Evolutionary conservation across 2,113 vertebrate genomes (phyloP), one percentile per base, ranked within the genome.

Genomic region (Gallinago media): DNA sequence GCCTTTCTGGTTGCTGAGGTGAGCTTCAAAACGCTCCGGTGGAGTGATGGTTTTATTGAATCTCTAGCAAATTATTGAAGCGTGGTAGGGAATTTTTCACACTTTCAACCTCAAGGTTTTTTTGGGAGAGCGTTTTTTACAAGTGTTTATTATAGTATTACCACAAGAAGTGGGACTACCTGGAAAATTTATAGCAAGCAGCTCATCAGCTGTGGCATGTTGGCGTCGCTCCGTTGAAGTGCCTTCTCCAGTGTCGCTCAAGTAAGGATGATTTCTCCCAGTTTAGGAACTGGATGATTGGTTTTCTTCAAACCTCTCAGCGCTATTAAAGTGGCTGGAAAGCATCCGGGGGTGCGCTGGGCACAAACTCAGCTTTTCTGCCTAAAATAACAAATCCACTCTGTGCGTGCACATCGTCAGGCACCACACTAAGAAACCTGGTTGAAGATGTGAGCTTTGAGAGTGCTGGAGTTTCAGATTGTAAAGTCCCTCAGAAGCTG

Each of bases 121-220:
- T 54, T 96, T 58, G 85, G 77, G 73, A 96, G 59, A 96, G 73
- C 0, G 0, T 89, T 89, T 94, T 94, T 80, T 82, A 89, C 62
- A 82, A 94, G 89, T 89, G 82, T 96, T 93, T 88, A 73, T 95
- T 93, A 34, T 19, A 22, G 85, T 70, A 79, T 89, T 92, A 73
- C 61, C 65, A 75, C 65, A n/a, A 89, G 76, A 88, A 85, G 75
- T 21, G 88, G 85, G 74, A 59, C 40, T 91, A 85, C 54, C 62
- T 3, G 1, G 89, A 93, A 94, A 83, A 92, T 88, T 83, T 81
- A 56, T 52, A 67, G 71, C 68, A 66, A 94, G 81, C 75, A 88
- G 66, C 71, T 94, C 66, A 21, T 85, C 62, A 58, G 79, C 82
- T 27, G 44, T 61, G 73, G 40, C 47, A 9, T 61, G 63, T 79